These are phyloP conservation scores for Hirtodrosophila alboralis DNA, from an alignment of 2,888 invertebrate species.

Conservation along the genomic window DNA sequence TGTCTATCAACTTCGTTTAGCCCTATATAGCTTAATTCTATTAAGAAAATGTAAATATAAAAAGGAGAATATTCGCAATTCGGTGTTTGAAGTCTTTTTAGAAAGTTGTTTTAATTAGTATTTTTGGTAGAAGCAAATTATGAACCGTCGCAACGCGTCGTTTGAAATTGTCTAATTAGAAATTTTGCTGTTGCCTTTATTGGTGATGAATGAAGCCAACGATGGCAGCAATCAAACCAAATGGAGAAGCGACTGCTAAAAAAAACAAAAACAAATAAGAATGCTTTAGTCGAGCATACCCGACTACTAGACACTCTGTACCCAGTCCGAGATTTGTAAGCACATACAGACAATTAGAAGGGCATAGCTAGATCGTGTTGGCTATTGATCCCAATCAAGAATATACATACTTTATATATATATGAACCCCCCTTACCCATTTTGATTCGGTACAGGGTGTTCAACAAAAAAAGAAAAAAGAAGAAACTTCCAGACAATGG, in stretches of 20 bases:
- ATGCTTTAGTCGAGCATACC: background rate
- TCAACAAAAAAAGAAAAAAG: too few relatives aligned
- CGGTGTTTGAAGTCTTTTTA: background rate
- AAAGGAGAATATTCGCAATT: conserved; percentile 5
- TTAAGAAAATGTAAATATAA: conserved; percentile 8
- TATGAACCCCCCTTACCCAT: too few relatives aligned
- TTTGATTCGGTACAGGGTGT: too few relatives aligned
- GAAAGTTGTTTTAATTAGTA: conserved; percentile 11
- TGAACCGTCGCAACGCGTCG: conserved; percentile 3
- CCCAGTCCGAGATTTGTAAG: too few relatives aligned
- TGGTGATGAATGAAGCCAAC: conserved; percentile 22
- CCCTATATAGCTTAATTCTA: too few relatives aligned
- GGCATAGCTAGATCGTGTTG: too few relatives aligned
- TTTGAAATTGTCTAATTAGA: conserved; percentile 30
- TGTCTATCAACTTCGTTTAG: too few relatives aligned
- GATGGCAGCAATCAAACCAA: conserved; percentile 13
- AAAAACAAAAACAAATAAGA: background rate
- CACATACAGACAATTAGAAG: too few relatives aligned
- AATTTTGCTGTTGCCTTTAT: conserved; percentile 25
- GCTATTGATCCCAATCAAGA: too few relatives aligned
- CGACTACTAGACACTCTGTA: too few relatives aligned
- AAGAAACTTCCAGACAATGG: conserved; percentile 17
- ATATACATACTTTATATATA: too few relatives aligned
- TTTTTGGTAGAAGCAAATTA: conserved; percentile 12
- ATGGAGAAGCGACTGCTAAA: conserved; percentile 11